Conservation (phyloP, 2,888 invertebrate species). For the Nomada flava region DNA sequence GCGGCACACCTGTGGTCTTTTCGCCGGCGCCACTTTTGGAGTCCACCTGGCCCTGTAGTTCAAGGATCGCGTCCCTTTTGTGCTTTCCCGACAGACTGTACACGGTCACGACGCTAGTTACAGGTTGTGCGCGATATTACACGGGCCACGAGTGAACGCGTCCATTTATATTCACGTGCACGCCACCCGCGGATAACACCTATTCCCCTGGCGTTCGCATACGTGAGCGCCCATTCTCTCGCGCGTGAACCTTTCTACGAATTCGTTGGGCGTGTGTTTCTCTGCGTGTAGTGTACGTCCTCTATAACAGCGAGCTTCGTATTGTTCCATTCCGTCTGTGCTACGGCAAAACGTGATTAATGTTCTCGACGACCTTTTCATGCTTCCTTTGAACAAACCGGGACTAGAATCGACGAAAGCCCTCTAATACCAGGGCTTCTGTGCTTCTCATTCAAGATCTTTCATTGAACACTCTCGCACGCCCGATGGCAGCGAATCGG, state of each 20-base stretch:
- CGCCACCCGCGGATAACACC: conserved; percentile 57
- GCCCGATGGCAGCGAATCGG: neutral
- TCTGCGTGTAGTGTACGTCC: no score
- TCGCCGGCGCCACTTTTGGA: no score
- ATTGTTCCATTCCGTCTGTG: neutral
- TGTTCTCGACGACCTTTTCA: no score
- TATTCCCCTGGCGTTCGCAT: conserved; percentile 47
- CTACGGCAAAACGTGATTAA: neutral
- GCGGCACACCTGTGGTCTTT: no score
- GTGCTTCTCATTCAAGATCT: neutral
- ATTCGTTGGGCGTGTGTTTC: no score
- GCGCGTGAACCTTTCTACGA: conserved; percentile 1
- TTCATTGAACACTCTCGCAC: neutral
- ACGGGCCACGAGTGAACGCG: conserved; percentile 45
- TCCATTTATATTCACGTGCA: conserved; percentile 66
- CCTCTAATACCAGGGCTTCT: neutral
- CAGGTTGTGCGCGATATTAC: conserved; percentile 75
- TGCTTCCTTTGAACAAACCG: neutral
- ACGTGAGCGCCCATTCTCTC: conserved; percentile 20
- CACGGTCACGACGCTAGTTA: conserved; percentile 67
- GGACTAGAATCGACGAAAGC: neutral
- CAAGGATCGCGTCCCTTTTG: no score
- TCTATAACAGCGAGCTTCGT: neutral
- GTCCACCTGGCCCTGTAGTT: no score
- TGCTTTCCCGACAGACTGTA: neutral